Evolutionary conservation across 2,888 invertebrate species (phyloP), one percentile per base, ranked within the genome.

Genomic region (Perizoma flavofasciatum): DNA sequence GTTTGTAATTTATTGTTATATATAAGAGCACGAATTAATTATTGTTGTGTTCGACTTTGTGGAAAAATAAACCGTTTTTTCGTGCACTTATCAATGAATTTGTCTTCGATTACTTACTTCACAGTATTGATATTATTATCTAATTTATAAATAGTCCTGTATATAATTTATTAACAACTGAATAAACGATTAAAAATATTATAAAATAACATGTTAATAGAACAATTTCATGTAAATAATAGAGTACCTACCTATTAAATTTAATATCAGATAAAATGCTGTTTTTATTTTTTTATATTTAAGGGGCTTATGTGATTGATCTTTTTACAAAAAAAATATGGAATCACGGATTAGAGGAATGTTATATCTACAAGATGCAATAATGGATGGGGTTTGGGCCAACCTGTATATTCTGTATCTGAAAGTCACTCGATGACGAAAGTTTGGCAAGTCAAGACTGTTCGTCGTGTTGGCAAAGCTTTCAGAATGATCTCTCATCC

Each of bases 221-320:
- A 90, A 91, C 91, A 90, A 90, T 90, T 90, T 89, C 89, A 88
- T 92, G 92, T 92, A 92, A 89, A 92, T 92, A 91, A 91, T 91
- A 91, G 91, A 90, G 80, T 89, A 89, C 86, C 86, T 89, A 89
- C 86, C 86, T 89, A 92, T 91, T 91, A 92, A 91, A 91, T 91
- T 92, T 91, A 92, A 91, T 92, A 92, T 91, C 91, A 91, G 88
- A 89, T 87, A 86, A 70, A 73, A 73, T 71, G 70, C 67, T 81
- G 68, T 83, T 88, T 89, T 87, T 76, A 86, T 84, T 89, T 74
- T 60, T 32, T n/a, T 33, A 1, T 66, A 37, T 37, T 37, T 3
- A 3, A 37, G 4, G 37, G 5, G 7, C 1, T 37, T 37, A 37
- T 35, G 37, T 37, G 37, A 5, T 7, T 37, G 7, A 35, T 6